These are phyloP conservation scores for Cryptotis parvus DNA, from an alignment of 2,113 vertebrate genomes.

Conservation along the genomic window DNA sequence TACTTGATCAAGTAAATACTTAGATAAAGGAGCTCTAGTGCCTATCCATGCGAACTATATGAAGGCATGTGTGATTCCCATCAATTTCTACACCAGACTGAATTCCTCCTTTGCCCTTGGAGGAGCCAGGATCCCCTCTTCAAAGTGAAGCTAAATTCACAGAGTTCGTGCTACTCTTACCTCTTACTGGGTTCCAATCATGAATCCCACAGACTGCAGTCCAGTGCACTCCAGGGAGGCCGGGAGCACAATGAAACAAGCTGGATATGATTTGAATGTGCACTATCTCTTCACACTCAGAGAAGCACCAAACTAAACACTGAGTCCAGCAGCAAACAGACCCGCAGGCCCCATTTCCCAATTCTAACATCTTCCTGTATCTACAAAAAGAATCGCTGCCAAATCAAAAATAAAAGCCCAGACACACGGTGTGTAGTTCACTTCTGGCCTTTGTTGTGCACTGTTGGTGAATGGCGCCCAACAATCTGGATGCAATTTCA, in stretches of 20 bases:
- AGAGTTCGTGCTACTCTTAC: no score
- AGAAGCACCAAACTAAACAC: neutral
- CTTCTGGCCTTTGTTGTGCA: neutral
- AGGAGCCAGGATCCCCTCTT: neutral
- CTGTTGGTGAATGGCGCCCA: neutral
- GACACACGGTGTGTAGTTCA: neutral
- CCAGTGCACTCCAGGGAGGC: neutral
- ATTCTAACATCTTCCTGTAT: neutral
- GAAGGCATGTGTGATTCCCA: neutral
- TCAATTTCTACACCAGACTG: neutral
- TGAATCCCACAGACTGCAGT: neutral
- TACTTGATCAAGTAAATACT: no score
- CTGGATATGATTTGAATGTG: neutral
- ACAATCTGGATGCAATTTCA: neutral
- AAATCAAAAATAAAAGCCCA: neutral
- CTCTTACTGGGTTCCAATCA: neutral
- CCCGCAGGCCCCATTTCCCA: neutral
- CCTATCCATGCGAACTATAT: neutral
- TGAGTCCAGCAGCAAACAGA: neutral
- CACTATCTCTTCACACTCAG: neutral
- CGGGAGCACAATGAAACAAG: neutral
- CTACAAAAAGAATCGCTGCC: neutral
- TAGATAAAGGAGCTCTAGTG: neutral
- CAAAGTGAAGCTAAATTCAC: no score
- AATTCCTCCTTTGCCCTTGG: neutral